phyloP scores from a whole-genome alignment of 2,797 vertebrate species.

The Rhyacichthys aspro region DNA sequence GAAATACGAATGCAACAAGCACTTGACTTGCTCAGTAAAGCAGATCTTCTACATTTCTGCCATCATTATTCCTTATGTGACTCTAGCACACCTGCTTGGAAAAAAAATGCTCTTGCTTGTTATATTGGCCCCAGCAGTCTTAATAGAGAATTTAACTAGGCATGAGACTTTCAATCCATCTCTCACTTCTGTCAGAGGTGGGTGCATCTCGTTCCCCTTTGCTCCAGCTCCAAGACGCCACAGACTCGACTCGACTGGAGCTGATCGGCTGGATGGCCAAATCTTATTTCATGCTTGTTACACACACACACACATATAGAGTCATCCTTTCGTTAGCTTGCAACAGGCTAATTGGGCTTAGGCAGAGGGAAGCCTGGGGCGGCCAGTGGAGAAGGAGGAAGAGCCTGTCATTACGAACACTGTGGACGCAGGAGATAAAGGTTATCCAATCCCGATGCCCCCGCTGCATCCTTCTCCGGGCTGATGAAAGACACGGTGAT shows the following conservation, averaged over 20 bases:
- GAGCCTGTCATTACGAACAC: constrained; percentile 47
- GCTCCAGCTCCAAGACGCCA: constrained; percentile 35
- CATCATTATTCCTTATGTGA: neutral
- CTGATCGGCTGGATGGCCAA: constrained; percentile 68
- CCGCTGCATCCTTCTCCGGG: constrained; percentile 1
- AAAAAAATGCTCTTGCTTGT: neutral
- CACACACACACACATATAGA: constrained; percentile 37
- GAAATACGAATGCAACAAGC: constrained; percentile 34
- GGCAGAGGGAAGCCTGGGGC: constrained; percentile 49
- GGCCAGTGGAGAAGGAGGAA: constrained; percentile 33
- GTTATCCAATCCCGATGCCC: constrained; percentile 51
- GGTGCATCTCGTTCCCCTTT: constrained; percentile 19
- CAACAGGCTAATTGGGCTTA: constrained; percentile 79
- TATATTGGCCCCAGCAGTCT: neutral
- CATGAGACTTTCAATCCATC: constrained; percentile 5
- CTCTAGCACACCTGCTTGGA: no score
- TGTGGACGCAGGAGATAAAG: constrained; percentile 48
- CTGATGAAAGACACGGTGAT: constrained; percentile 31
- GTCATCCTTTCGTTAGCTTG: constrained; percentile 55
- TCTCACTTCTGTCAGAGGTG: constrained; percentile 15
- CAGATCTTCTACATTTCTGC: constrained; percentile 7
- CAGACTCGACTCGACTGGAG: constrained; percentile 30
- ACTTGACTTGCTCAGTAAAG: constrained; percentile 7
- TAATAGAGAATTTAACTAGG: neutral
- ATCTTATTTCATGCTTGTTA: constrained; percentile 78